Evolutionary conservation across 2,888 invertebrate species (phyloP).

Genomic region (Pterobdella sp.): DNA sequence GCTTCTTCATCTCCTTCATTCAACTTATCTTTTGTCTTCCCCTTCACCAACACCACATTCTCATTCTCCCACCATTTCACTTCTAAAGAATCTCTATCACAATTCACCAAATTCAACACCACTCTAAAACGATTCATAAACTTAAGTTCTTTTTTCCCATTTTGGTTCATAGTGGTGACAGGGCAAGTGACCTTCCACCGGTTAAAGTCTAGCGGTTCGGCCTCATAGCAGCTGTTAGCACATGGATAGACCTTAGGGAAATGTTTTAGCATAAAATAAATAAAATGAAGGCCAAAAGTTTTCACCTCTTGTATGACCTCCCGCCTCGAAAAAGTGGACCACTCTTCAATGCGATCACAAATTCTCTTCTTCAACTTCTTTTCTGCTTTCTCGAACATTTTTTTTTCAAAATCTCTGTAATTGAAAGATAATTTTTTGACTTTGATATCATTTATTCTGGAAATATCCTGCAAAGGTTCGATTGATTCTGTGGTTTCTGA

Average conservation of each 20-base stretch:
- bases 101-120: constrained; percentile 22
- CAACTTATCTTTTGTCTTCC: neutral
- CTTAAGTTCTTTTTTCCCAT: neutral
- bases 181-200: neutral
- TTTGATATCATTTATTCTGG: too few relatives aligned
- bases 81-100: constrained; percentile 3
- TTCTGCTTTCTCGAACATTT: neutral
- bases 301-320: neutral
- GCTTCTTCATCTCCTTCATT: neutral
- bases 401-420: neutral
- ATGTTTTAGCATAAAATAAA: neutral
- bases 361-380: neutral
- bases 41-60: neutral
- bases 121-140: constrained; percentile 19
- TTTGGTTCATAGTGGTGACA: neutral
- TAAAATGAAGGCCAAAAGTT: neutral
- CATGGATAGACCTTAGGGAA: constrained; percentile 24
- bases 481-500: too few relatives aligned
- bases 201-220: constrained; percentile 11
- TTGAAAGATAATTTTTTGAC: neutral
- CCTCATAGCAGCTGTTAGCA: constrained; percentile 8
- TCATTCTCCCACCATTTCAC: neutral
- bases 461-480: too few relatives aligned
- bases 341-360: neutral
- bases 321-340: neutral